Evolutionary conservation across 2,113 vertebrate genomes (phyloP).

Genomic region (Cololabis saira): DNA sequence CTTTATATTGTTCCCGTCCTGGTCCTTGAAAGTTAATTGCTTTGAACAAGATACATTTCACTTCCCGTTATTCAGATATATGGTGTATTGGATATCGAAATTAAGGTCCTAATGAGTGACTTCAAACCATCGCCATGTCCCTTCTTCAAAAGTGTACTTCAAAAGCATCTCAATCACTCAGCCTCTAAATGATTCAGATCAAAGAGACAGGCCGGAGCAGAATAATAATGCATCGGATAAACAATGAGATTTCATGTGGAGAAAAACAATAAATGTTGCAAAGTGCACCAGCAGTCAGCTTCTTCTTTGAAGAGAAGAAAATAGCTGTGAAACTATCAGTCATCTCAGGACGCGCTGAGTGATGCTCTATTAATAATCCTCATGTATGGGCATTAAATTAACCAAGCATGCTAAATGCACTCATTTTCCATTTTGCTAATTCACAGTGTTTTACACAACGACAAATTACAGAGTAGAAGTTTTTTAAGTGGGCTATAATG

Average conservation of each 20-base stretch:
- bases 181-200: constrained; percentile 33
- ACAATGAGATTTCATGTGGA: constrained; percentile 20
- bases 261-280: constrained; percentile 26
- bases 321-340: constrained; percentile 25
- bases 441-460: constrained; percentile 6
- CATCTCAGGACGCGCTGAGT: constrained; percentile 12
- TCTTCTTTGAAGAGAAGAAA: constrained; percentile 17
- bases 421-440: constrained; percentile 12
- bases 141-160: constrained; percentile 1
- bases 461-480: background rate
- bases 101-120: constrained; percentile 14
- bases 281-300: constrained; percentile 14
- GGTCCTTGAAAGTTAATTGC: background rate
- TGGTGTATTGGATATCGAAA: background rate
- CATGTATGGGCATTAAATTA: constrained; percentile 17
- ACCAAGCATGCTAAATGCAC: constrained; percentile 14
- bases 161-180: constrained; percentile 20
- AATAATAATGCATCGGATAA: constrained; percentile 13
- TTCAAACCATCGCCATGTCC: constrained; percentile 11
- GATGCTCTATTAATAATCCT: constrained; percentile 29
- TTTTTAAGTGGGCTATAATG: background rate
- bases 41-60: background rate
- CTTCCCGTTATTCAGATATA: background rate
- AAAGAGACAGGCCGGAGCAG: constrained; percentile 13
- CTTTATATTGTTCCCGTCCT: background rate